Percentiles rank a stretch among this genome's conserved stretches.
Evolutionary conservation across 2,888 invertebrate species (phyloP).

Genomic region (Apotomis betuletana): DNA sequence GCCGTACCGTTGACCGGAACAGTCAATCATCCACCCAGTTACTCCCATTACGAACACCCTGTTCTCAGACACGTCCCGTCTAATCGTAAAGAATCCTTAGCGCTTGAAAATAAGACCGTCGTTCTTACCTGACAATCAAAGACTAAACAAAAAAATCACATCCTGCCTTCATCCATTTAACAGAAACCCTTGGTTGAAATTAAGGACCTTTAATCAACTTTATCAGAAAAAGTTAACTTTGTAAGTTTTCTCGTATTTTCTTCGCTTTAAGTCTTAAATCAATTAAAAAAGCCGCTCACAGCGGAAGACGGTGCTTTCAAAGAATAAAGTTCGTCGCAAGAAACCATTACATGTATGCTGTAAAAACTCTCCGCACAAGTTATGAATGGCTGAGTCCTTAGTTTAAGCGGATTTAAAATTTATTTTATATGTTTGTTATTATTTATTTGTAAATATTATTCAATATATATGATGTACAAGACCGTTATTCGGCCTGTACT

Average conservation of each 20-base stretch:
- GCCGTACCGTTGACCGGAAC: slow-evolving; percentile 19
- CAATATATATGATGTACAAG: too few relatives aligned
- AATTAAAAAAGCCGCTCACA: slow-evolving; percentile 18
- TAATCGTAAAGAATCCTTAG: slow-evolving; percentile 6
- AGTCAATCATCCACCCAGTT: slow-evolving; percentile 27
- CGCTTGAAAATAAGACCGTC: not conserved
- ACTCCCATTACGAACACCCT: slow-evolving; percentile 22
- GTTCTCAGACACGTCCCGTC: slow-evolving; percentile 1
- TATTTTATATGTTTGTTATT: too few relatives aligned
- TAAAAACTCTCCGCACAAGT: slow-evolving; percentile 24
- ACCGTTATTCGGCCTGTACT: too few relatives aligned
- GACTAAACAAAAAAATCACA: slow-evolving; percentile 12
- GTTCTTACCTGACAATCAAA: not conserved
- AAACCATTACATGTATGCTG: slow-evolving; percentile 27
- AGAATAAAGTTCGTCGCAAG: slow-evolving; percentile 31
- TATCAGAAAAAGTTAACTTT: slow-evolving; percentile 8
- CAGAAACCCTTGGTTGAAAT: slow-evolving; percentile 1
- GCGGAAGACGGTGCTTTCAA: slow-evolving; percentile 33
- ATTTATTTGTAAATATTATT: too few relatives aligned
- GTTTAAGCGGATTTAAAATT: not conserved
- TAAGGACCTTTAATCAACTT: slow-evolving; percentile 12
- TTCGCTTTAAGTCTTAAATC: slow-evolving; percentile 16
- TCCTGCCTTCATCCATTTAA: slow-evolving; percentile 15
- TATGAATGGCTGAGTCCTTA: slow-evolving; percentile 17
- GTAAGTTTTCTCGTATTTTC: slow-evolving; percentile 19